A percentile compares a stretch with the other conserved stretches of the same genome.
These are phyloP conservation scores for Alsophila aescularia DNA, from an alignment of 2,888 invertebrate species.

Conservation along the genomic window DNA sequence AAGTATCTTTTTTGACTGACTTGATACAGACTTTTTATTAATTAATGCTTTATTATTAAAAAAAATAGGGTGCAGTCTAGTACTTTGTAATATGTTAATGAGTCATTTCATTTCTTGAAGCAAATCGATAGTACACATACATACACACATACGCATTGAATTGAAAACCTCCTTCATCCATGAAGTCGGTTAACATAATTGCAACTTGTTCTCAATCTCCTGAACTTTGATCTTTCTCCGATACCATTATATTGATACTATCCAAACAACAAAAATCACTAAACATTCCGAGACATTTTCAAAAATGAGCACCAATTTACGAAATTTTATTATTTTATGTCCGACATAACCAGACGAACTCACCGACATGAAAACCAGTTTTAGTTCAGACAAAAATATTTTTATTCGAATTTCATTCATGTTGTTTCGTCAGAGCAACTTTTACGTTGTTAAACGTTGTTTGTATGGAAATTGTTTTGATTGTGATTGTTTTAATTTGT, in stretches of 20 bases:
- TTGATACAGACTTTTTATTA: too few species aligned
- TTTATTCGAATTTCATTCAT: constrained; percentile 38
- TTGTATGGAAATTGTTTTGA: constrained; percentile 11
- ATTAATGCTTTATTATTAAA: too few species aligned
- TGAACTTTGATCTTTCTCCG: constrained; percentile 18
- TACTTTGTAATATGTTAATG: too few species aligned
- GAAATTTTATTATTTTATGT: constrained; percentile 29
- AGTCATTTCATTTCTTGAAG: too few species aligned
- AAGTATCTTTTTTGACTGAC: too few species aligned
- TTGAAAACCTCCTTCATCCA: too few species aligned
- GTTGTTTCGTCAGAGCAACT: constrained; percentile 26
- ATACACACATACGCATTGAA: too few species aligned
- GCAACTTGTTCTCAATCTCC: background rate
- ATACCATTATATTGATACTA: constrained; percentile 2
- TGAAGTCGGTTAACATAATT: background rate
- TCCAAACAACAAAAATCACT: constrained; percentile 18
- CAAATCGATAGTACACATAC: too few species aligned
- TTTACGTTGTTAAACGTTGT: constrained; percentile 12
- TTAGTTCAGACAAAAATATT: constrained; percentile 30
- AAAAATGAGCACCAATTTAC: constrained; percentile 32
- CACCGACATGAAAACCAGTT: constrained; percentile 26
- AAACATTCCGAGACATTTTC: constrained; percentile 24
- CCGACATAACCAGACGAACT: constrained; percentile 23
- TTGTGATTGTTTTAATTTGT: constrained; percentile 20
- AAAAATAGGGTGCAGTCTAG: too few species aligned